Base-by-base conservation (phyloP, 92 coral and sea anemone species). In the Palythoa heliodiscus region DNA sequence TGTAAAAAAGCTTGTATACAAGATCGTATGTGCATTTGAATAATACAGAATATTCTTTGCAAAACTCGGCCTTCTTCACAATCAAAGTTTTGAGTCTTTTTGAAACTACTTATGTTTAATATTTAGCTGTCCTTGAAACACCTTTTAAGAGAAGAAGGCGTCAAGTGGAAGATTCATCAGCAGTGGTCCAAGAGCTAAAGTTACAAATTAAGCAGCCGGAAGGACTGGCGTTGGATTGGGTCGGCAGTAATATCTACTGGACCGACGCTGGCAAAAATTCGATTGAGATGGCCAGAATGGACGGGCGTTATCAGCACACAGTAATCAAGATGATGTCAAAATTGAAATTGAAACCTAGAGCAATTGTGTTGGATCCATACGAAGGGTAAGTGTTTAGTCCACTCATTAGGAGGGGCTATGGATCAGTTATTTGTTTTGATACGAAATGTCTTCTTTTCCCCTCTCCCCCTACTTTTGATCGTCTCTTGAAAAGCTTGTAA, bases 161-260 rank as follows among this genome's bases (percentile, higher is more conserved):
- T 11, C 83, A 63, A 9, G 73, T 52, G 39, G 22, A 81, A 40
- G 70, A 69, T 52, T 23, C 89, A 3, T 23, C 81, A 24, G 60
- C n/a, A 40, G 78, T 86, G 22, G 87, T 87, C 23, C 98, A 94
- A 73, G 88, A 92, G 68, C 89, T 94, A 11, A 43, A 74, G 16
- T 60, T 92, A 20, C 89, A 95, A 20, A 80, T 87, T 58, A 93
- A 88, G 2, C 73, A 85, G 17, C 93, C 98, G 1, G 90, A 92
- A 19, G 99, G 96, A 17, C 73, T 96, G 8, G 98, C 99, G 15
- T 87, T 96, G 12, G 99, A 96, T 77, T 96, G 99, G 99, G 76
- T 94, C 58, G 95, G 92, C 63, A 89, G 87, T 80, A 96, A 96
- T 53, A 94, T 96, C 58, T 96, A 92, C 87, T 94, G 94, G 93